Evolutionary conservation across 2,113 vertebrate species (phyloP), one percentile per base, ranked within the genome.

Genomic region (Sciurus niger): DNA sequence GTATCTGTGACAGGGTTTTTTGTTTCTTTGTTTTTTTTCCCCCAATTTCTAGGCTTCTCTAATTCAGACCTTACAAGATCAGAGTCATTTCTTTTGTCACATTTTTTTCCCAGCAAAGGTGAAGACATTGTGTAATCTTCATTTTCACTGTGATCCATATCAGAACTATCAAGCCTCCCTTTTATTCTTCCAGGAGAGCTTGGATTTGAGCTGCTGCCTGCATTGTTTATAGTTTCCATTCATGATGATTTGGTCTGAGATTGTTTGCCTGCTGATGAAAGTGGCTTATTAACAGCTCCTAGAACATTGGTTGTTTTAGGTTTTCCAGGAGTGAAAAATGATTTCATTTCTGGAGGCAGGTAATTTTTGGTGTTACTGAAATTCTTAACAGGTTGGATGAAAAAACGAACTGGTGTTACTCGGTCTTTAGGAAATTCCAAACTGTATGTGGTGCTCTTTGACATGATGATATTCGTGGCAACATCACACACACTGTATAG

Each of bases 361-460:
- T 99, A 99, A 98, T 99, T 99, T 99, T 99, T 99, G 97, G 99
- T 99, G 98, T 99, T 99, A 98, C 99, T 99, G 98, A 99, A 99
- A 98, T 99, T 99, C 99, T 99, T 99, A 98, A 99, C 99, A 37
- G 99, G 99, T 89, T 99, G 99, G 96, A 99, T 99, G 97, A 99
- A 99, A 96, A 99, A 99, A 92, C 99, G 98, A 34, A 99, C 99
- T 58, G 99, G 99, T 88, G 99, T 98, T 63, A 99, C 99, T 0
- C 99, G 99, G 97, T 99, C 99, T 98, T 99, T 99, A 34, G 99
- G 99, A 4, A 99, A 99, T 98, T 99, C 99, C 98, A 99, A 98
- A 98, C 99, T 99, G 98, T 99, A 99, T 2, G 99, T 99, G 97
- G 99, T 99, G 97, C 99, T 99, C 98, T 99, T 99, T 86, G 99